A percentile compares a stretch with the other conserved stretches of the same genome.
These are phyloP conservation scores for Noturus placidus DNA, from an alignment of 2,113 vertebrate genomes.

Conservation along the genomic window DNA sequence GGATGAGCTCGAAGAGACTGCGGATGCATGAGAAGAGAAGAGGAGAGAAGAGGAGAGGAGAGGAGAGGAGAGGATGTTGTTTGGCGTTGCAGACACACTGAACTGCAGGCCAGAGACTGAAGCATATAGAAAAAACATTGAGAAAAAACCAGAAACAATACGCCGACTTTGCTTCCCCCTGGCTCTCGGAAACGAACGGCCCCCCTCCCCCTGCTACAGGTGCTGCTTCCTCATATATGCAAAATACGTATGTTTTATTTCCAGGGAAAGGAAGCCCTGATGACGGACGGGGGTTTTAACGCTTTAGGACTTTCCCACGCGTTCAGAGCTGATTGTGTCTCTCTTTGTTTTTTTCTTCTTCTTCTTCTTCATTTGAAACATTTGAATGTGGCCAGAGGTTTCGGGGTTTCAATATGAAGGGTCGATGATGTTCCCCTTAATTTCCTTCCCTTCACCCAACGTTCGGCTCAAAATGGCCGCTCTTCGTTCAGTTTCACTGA, in stretches of 20 bases:
- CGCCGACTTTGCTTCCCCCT: constrained; percentile 30
- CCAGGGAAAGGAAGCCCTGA: constrained; percentile 55
- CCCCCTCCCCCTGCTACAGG: constrained; percentile 65
- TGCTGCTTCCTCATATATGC: constrained; percentile 81
- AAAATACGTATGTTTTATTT: constrained; percentile 73
- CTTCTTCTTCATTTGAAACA: not conserved
- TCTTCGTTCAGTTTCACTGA: constrained; percentile 55
- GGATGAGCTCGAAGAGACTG: constrained; percentile 39
- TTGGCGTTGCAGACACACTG: constrained; percentile 49
- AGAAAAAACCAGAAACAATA: constrained; percentile 29
- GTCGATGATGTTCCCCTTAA: constrained; percentile 7
- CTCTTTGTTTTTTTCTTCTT: not conserved
- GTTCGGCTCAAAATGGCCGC: constrained; percentile 30
- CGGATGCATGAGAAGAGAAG: constrained; percentile 53
- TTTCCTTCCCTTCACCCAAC: constrained; percentile 46
- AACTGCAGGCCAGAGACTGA: constrained; percentile 60
- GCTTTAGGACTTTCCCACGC: constrained; percentile 45
- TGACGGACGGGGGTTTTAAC: constrained; percentile 24
- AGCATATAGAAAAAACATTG: not conserved
- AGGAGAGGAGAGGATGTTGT: constrained; percentile 14
- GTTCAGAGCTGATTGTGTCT: constrained; percentile 32
- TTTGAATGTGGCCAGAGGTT: constrained; percentile 36
- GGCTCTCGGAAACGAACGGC: constrained; percentile 55
- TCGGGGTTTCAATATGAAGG: constrained; percentile 40
- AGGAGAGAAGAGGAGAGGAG: constrained; percentile 45